Percentiles rank a stretch among this genome's conserved stretches.
Conservation (phyloP, 2,888 invertebrate genomes). For the Spodoptera exigua region DNA sequence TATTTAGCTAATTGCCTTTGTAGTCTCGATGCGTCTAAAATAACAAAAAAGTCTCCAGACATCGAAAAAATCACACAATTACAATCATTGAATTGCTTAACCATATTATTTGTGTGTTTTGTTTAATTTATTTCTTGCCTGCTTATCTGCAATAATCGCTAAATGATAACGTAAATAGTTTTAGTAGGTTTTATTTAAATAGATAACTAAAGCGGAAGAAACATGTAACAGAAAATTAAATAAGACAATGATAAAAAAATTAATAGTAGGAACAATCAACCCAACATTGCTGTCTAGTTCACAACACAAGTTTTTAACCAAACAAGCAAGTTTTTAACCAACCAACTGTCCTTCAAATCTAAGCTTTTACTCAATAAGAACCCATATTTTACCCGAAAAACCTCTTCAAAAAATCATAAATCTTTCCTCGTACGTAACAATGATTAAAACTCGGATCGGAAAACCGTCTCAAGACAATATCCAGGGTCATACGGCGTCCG, state of each 20-base stretch:
- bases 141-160: conserved; percentile 10
- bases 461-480: conserved; percentile 44
- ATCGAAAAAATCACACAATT: too few relatives aligned
- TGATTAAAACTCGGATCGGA: conserved; percentile 32
- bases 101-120: conserved; percentile 1
- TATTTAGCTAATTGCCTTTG: too few relatives aligned
- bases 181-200: neutral
- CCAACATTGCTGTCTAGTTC: too few relatives aligned
- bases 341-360: too few relatives aligned
- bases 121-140: conserved; percentile 4
- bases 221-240: conserved; percentile 1
- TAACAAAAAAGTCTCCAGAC: too few relatives aligned
- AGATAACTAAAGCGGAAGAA: conserved; percentile 9
- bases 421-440: conserved; percentile 5
- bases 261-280: too few relatives aligned
- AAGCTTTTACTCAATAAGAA: too few relatives aligned
- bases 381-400: too few relatives aligned
- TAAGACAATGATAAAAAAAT: too few relatives aligned
- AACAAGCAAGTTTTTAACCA: too few relatives aligned
- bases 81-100: conserved; percentile 4
- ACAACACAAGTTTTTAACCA: too few relatives aligned
- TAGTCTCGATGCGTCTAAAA: too few relatives aligned
- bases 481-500: conserved; percentile 49
- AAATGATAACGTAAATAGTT: neutral
- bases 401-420: neutral